A percentile compares a stretch with the other conserved stretches of the same genome.
Conservation (phyloP, 2,888 invertebrate genomes). For the Leptinotarsa peninsularis region DNA sequence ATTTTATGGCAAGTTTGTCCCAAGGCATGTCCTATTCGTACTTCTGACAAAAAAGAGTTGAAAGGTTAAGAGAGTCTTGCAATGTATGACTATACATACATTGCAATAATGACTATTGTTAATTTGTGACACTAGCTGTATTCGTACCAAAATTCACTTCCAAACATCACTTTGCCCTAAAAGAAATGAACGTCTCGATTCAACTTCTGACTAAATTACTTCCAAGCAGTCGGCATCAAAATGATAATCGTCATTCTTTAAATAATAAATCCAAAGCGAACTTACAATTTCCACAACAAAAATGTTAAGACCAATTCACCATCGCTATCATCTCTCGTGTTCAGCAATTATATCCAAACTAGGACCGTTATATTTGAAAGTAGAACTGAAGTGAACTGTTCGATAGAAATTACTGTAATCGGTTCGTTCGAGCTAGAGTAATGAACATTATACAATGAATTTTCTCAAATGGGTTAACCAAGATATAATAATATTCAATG, state of each 20-base stretch:
- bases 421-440: slow-evolving; percentile 29
- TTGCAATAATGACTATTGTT: too few species aligned
- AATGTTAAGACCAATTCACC: slow-evolving; percentile 2
- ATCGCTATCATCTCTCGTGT: slow-evolving; percentile 18
- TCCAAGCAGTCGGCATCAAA: not conserved
- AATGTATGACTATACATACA: too few species aligned
- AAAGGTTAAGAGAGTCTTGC: too few species aligned
- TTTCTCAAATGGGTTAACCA: slow-evolving; percentile 39
- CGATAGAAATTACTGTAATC: slow-evolving; percentile 42
- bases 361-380: slow-evolving; percentile 57
- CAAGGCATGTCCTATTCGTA: too few species aligned
- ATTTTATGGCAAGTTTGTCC: too few species aligned
- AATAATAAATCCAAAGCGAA: not conserved
- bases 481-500: slow-evolving; percentile 25
- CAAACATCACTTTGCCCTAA: not conserved
- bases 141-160: not conserved
- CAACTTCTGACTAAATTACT: not conserved
- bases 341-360: slow-evolving; percentile 50
- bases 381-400: slow-evolving; percentile 52
- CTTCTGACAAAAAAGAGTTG: too few species aligned
- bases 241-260: not conserved
- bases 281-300: not conserved
- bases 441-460: slow-evolving; percentile 41
- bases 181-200: too few species aligned
- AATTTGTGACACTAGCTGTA: too few species aligned